A percentile compares a stretch with the other conserved stretches of the same genome.
Conservation (phyloP, 2,888 invertebrate genomes). For the Volucella inflata region DNA sequence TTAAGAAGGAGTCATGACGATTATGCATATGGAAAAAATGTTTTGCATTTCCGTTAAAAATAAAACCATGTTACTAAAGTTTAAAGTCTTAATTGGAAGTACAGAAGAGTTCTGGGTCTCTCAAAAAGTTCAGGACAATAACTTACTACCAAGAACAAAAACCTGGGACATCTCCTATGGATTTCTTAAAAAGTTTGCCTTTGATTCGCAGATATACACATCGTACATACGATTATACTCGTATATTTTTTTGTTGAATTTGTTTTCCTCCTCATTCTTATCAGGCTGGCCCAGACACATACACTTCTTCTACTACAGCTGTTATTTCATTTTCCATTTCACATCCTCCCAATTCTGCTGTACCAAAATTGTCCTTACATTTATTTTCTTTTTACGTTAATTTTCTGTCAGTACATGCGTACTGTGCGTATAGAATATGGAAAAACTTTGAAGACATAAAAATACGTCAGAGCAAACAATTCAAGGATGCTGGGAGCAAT, state of each 20-base stretch:
- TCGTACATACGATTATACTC: neutral
- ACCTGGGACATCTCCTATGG: slow-evolving; percentile 15
- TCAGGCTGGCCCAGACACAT: slow-evolving; percentile 65
- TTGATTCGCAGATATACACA: neutral
- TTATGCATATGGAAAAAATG: too few relatives aligned
- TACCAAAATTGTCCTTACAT: slow-evolving; percentile 14
- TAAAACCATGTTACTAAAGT: too few relatives aligned
- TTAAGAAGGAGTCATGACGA: too few relatives aligned
- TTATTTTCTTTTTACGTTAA: slow-evolving; percentile 20
- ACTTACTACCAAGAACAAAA: neutral
- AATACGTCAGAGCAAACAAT: slow-evolving; percentile 9
- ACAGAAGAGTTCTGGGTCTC: too few relatives aligned
- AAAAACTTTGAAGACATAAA: slow-evolving; percentile 12
- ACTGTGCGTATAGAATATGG: slow-evolving; percentile 38
- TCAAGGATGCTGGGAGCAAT: slow-evolving; percentile 19
- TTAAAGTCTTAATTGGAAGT: too few relatives aligned
- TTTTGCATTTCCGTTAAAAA: neutral
- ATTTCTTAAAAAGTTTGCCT: slow-evolving; percentile 13
- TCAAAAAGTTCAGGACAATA: neutral
- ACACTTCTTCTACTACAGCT: slow-evolving; percentile 63
- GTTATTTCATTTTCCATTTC: slow-evolving; percentile 59
- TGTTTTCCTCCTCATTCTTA: slow-evolving; percentile 63
- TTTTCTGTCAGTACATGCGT: slow-evolving; percentile 64
- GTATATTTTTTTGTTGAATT: slow-evolving; percentile 25
- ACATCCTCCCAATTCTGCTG: slow-evolving; percentile 36